Conservation (phyloP, 2,113 vertebrate genomes). For the Pleuronectes platessa region DNA sequence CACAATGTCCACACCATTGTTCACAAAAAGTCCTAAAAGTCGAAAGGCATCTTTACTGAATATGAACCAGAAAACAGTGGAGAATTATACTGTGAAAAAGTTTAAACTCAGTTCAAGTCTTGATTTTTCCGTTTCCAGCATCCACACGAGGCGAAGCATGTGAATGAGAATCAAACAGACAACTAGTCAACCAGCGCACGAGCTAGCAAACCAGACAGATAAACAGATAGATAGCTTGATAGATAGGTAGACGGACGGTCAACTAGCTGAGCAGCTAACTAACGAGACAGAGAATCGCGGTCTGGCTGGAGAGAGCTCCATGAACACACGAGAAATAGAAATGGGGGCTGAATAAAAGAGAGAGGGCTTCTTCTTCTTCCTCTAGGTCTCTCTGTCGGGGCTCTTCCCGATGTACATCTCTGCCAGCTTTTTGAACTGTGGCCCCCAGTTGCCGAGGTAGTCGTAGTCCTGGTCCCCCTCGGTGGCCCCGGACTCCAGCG, state of each 20-base stretch:
- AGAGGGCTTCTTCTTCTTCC: background rate
- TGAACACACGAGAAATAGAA: constrained; percentile 52
- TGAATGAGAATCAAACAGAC: constrained; percentile 60
- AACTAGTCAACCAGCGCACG: constrained; percentile 59
- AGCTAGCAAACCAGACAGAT: constrained; percentile 71
- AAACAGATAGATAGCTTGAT: constrained; percentile 66
- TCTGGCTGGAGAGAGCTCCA: constrained; percentile 40
- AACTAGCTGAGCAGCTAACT: constrained; percentile 49
- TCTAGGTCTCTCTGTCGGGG: constrained; percentile 91
- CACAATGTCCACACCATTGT: constrained; percentile 84
- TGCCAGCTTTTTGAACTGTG: constrained; percentile 95
- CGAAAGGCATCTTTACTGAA: constrained; percentile 86
- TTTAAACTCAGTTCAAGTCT: constrained; percentile 52
- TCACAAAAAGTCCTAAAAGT: constrained; percentile 85
- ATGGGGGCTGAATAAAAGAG: constrained; percentile 20
- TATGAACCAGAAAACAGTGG: constrained; percentile 75
- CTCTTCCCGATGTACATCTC: constrained; percentile 97
- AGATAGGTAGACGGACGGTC: constrained; percentile 59
- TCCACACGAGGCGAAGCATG: constrained; percentile 27
- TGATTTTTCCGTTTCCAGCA: constrained; percentile 28
- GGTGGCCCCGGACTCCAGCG: constrained; percentile 90
- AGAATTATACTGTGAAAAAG: constrained; percentile 57
- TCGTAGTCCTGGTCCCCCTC: constrained; percentile 98
- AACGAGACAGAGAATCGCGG: constrained; percentile 10
- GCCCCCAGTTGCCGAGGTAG: constrained; percentile 96